Evolutionary conservation across 2,797 vertebrate species (phyloP).

Genomic region (Tolypeutes matacus): DNA sequence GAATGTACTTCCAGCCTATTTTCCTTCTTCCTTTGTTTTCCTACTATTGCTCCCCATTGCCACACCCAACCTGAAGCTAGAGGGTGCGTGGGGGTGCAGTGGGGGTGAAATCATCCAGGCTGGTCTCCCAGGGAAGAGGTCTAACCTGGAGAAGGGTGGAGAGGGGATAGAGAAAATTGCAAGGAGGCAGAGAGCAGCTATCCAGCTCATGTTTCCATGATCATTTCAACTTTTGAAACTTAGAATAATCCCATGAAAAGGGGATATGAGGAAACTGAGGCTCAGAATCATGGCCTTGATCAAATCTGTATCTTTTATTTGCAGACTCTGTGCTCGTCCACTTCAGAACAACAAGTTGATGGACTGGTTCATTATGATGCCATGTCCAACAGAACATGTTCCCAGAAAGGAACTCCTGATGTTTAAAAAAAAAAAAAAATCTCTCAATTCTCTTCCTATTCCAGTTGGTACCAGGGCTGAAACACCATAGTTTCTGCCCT

Average conservation of each 20-base stretch:
- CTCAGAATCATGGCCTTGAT: rapidly evolving
- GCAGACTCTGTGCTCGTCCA: rapidly evolving
- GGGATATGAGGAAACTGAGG: neutral
- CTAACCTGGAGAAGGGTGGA: neutral
- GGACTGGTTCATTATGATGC: neutral
- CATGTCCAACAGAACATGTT: rapidly evolving
- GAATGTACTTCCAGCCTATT: neutral
- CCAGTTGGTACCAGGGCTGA: neutral
- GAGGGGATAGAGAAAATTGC: no score
- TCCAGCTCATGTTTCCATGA: neutral
- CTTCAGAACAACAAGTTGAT: neutral
- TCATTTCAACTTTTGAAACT: neutral
- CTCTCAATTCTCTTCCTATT: constrained; percentile 50
- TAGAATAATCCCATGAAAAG: neutral
- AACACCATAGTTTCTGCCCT: neutral
- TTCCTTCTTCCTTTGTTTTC: neutral
- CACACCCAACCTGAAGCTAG: neutral
- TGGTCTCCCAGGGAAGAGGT: neutral
- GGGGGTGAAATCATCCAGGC: no score
- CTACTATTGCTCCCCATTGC: neutral
- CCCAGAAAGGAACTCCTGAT: neutral
- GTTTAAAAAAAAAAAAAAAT: neutral
- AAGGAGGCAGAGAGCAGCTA: neutral
- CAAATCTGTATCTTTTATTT: neutral
- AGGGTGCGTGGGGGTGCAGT: rapidly evolving